A percentile compares a stretch with the other conserved stretches of the same genome.
Evolutionary conservation across 92 coral and sea anemone species (phyloP).

Genomic region (Palythoa caribaeorum): DNA sequence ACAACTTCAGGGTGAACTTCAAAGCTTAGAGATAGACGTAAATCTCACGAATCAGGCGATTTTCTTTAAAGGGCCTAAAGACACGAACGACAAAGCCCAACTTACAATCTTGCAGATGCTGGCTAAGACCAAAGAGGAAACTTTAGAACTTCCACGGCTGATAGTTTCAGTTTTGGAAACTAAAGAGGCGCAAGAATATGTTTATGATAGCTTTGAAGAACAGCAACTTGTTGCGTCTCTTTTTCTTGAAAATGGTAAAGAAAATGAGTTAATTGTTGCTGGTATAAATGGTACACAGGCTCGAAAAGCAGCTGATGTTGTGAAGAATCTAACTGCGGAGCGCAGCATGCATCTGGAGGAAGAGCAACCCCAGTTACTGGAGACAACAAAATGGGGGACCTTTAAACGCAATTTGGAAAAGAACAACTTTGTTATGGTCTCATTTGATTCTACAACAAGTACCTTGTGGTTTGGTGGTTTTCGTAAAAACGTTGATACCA

Average conservation of each 20-base stretch:
- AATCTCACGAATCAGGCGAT: slow-evolving; percentile 30
- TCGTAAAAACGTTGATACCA: too few species aligned
- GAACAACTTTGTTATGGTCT: not conserved
- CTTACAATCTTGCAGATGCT: slow-evolving; percentile 49
- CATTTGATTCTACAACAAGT: slow-evolving; percentile 39
- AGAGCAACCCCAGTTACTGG: slow-evolving; percentile 50
- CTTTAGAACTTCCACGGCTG: too few species aligned
- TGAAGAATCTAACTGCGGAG: too few species aligned
- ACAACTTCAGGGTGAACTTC: slow-evolving; percentile 35
- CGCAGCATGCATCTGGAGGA: too few species aligned
- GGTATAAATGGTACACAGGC: slow-evolving; percentile 4
- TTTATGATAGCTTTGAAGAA: slow-evolving; percentile 28
- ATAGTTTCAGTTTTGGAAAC: too few species aligned
- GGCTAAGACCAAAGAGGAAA: slow-evolving; percentile 36
- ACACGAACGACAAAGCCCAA: slow-evolving; percentile 42
- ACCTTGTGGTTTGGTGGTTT: too few species aligned
- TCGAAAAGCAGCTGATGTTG: too few species aligned
- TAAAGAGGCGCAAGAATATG: not conserved
- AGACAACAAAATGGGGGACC: slow-evolving; percentile 66
- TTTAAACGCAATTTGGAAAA: not conserved
- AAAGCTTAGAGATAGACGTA: slow-evolving; percentile 40
- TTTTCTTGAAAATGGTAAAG: slow-evolving; percentile 9
- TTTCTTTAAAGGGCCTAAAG: slow-evolving; percentile 52
- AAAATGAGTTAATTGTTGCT: slow-evolving; percentile 42
- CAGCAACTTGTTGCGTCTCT: slow-evolving; percentile 42